A percentile compares a stretch with the other conserved stretches of the same genome.
Evolutionary conservation across 2,113 vertebrate species (phyloP).

Genomic region (Carettochelys insculpta): DNA sequence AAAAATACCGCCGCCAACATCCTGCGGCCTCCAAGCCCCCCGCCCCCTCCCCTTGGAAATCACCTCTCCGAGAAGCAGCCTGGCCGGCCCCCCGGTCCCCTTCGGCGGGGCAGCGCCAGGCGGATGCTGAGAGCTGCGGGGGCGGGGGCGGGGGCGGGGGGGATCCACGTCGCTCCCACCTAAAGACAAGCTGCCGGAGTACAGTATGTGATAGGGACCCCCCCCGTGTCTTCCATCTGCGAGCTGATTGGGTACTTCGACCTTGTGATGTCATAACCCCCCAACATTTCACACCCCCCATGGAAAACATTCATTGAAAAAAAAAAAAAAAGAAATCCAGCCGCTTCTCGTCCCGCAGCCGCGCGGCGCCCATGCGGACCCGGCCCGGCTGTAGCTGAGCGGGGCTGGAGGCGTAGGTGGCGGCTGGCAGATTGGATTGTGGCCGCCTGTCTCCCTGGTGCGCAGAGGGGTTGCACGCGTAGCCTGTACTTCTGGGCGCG

Average conservation of each 20-base stretch:
- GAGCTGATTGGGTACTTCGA: constrained; percentile 54
- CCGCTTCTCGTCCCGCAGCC: not conserved
- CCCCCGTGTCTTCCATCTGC: constrained; percentile 43
- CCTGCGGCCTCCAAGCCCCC: not conserved
- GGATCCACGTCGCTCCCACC: constrained; percentile 18
- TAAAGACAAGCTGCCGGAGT: constrained; percentile 34
- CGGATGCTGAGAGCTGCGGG: constrained; percentile 13
- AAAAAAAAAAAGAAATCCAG: too few relatives aligned
- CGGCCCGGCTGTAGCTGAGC: too few relatives aligned
- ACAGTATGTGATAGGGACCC: constrained; percentile 55
- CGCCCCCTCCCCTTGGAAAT: not conserved
- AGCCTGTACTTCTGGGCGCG: too few relatives aligned
- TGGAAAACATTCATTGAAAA: constrained; percentile 3
- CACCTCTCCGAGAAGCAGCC: not conserved
- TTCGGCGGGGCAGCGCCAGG: not conserved
- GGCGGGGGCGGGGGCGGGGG: not conserved
- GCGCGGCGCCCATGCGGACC: not conserved
- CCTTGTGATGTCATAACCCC: constrained; percentile 62
- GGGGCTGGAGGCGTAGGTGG: too few relatives aligned
- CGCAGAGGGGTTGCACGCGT: too few relatives aligned
- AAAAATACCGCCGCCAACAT: constrained; percentile 43
- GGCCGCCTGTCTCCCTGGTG: too few relatives aligned
- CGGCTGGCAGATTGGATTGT: not conserved
- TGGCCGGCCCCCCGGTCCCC: not conserved
- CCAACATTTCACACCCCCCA: constrained; percentile 56